Conservation (phyloP, 1,140 invertebrate genomes). For the Capitella teleta region DNA sequence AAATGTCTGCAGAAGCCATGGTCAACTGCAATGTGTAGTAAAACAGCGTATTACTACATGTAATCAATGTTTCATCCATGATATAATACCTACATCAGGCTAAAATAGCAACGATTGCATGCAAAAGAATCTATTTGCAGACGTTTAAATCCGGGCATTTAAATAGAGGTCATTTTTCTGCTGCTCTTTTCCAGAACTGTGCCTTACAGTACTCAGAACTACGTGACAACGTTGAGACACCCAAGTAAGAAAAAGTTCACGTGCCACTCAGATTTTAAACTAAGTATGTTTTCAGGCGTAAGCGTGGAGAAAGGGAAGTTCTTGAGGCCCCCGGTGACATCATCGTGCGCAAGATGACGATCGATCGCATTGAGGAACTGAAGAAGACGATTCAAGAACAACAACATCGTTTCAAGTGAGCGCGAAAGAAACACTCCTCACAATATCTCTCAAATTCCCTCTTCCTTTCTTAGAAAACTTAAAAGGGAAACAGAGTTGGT, state of each 20-base stretch:
- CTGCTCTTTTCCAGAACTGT: conserved; percentile 53
- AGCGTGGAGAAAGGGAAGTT: conserved; percentile 58
- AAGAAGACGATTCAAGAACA: conserved; percentile 57
- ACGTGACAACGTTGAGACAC: conserved; percentile 70
- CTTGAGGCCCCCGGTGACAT: conserved; percentile 65
- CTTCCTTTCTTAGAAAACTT: conserved; percentile 48
- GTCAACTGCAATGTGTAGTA: not conserved
- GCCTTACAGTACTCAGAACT: conserved; percentile 75
- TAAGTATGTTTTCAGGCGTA: conserved; percentile 43
- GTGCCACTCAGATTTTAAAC: not conserved
- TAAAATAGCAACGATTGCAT: not conserved
- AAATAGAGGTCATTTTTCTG: not conserved
- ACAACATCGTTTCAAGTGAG: conserved; percentile 53
- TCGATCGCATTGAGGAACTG: conserved; percentile 66
- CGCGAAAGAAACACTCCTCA: too few relatives aligned
- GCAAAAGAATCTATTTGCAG: not conserved
- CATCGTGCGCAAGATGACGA: conserved; percentile 63
- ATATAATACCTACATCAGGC: not conserved
- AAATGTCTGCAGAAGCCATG: not conserved
- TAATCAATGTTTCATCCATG: not conserved
- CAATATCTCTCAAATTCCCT: too few relatives aligned
- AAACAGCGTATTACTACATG: not conserved
- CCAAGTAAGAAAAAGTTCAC: conserved; percentile 48
- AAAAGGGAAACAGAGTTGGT: conserved; percentile 53
- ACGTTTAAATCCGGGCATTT: not conserved